Conservation (phyloP, 2,797 vertebrate species). For the Aphelocoma californica region DNA sequence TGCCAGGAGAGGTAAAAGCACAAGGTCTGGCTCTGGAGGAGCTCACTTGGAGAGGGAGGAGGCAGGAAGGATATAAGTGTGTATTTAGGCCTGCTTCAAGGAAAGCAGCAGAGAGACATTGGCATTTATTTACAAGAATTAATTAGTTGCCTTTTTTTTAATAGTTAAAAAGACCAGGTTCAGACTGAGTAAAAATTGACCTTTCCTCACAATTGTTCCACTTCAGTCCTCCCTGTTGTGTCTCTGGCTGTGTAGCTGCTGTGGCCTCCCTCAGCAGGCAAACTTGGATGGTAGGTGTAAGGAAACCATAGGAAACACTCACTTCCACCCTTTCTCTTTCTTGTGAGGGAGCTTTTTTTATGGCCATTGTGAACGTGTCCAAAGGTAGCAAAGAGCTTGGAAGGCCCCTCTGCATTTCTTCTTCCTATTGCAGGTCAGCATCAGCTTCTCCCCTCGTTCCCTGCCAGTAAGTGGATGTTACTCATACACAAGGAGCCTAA, state of each 20-base stretch:
- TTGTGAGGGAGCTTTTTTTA: neutral
- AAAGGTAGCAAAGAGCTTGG: neutral
- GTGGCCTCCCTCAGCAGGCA: neutral
- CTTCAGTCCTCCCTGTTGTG: neutral
- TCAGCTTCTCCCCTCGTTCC: neutral
- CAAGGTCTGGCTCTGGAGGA: neutral
- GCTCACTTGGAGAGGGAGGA: neutral
- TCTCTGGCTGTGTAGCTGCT: neutral
- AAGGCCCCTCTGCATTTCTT: neutral
- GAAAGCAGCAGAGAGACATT: constrained; percentile 12
- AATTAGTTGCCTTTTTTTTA: neutral
- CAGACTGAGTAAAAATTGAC: neutral
- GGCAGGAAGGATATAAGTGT: constrained; percentile 41
- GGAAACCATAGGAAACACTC: neutral
- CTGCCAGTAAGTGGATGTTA: neutral
- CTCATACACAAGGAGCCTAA: neutral
- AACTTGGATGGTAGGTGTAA: neutral
- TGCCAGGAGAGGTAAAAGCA: constrained; percentile 32
- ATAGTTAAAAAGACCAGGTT: neutral
- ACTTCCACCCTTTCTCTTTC: constrained; percentile 15
- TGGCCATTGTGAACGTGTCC: neutral
- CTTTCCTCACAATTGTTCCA: neutral
- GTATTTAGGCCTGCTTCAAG: constrained; percentile 2
- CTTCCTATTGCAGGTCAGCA: neutral
- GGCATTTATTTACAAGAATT: neutral